These are phyloP conservation scores for Mobula birostris DNA, from an alignment of 2,113 vertebrate species.

Conservation along the genomic window DNA sequence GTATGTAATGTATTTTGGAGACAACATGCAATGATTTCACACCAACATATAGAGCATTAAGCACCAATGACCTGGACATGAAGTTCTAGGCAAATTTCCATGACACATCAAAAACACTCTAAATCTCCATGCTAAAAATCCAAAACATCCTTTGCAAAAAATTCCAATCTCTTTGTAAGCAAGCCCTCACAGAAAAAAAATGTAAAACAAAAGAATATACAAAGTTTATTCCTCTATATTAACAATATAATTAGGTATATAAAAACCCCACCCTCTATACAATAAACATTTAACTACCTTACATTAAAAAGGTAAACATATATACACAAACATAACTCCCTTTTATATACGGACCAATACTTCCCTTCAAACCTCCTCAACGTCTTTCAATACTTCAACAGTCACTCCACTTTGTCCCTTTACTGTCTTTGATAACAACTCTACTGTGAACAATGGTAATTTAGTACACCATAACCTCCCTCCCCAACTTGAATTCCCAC, in stretches of 20 bases:
- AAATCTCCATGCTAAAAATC: background rate
- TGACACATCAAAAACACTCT: background rate
- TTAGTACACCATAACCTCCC: background rate
- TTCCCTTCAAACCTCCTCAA: background rate
- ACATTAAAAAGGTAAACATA: background rate
- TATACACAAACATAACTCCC: background rate
- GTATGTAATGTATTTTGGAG: no score
- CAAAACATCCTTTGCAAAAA: background rate
- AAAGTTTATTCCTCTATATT: background rate
- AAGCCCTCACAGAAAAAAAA: background rate
- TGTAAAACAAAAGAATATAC: background rate
- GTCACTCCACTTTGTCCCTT: no score
- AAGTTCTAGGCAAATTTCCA: background rate
- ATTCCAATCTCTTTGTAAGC: background rate
- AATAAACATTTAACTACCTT: background rate
- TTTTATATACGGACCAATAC: background rate
- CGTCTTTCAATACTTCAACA: background rate
- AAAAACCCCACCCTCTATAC: background rate
- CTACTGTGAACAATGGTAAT: background rate
- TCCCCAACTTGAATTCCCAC: background rate
- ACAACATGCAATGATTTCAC: no score
- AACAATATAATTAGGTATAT: background rate
- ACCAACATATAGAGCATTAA: no score
- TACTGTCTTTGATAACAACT: background rate
- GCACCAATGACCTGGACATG: no score